Conservation (phyloP, 2,113 vertebrate species). For the Caloenas nicobarica region DNA sequence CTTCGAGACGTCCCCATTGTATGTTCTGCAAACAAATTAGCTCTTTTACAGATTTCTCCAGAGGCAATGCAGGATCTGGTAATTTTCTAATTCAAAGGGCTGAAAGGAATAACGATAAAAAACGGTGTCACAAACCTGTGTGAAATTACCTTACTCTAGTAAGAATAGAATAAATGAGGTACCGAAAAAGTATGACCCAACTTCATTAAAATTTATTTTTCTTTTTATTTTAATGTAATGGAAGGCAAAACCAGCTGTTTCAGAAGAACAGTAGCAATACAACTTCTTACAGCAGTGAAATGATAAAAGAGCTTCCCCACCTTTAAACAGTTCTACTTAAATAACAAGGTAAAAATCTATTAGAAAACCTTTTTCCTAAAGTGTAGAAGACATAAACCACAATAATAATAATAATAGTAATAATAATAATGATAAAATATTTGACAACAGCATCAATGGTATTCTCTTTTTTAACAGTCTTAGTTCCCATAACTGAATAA, state of each 20-base stretch:
- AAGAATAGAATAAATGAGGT: not conserved
- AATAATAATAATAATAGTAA: not conserved
- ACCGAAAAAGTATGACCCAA: not conserved
- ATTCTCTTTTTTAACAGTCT: not conserved
- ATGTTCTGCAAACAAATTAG: constrained; percentile 10
- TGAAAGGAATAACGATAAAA: not conserved
- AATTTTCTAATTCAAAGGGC: constrained; percentile 8
- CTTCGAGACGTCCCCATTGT: not conserved
- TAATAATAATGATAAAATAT: not conserved
- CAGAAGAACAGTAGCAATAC: not conserved
- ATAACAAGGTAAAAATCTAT: not conserved
- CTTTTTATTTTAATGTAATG: not conserved
- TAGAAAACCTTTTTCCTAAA: not conserved
- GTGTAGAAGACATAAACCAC: not conserved
- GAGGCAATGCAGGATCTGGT: not conserved
- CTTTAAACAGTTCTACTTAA: not conserved
- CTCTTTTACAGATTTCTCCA: not conserved
- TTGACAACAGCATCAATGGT: not conserved
- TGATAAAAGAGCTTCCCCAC: not conserved
- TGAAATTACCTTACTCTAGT: not conserved
- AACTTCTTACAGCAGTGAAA: not conserved
- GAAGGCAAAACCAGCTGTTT: not conserved
- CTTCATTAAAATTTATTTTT: not conserved
- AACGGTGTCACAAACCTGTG: not conserved
- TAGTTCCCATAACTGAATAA: not conserved